Evolutionary conservation across 2,888 invertebrate genomes (phyloP), one percentile per base, ranked within the genome.

Genomic region (Agonopterix alstromeriana): DNA sequence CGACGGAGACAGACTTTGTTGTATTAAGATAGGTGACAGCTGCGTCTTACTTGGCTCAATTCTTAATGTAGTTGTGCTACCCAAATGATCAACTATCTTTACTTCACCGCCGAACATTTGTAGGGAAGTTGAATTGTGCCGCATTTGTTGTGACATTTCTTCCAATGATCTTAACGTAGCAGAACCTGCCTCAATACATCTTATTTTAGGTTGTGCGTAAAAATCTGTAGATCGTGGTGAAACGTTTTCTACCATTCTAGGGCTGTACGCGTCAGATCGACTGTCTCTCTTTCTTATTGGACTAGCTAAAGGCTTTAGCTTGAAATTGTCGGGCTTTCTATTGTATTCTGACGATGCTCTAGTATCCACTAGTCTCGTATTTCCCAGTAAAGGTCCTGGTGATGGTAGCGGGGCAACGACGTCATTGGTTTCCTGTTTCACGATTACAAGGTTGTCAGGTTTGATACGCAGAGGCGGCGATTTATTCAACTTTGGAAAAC

Each of bases 21-120:
- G 89, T 56, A 88, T 83, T 57, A 87, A 63, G 54, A 91, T 86
- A 27, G 93, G 92, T 4, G 92, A 91, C 48, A 90, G 73, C 49
- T 87, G 85, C 57, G 82, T 86, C 72, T 89, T 87, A 59, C 91
- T 91, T 1, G 93, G 91, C 60, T 94, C 94, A 61, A 94, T 93
- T 42, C 91, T 87, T 70, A 93, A 81, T 2, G 92, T 94, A 53
- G 93, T 93, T 3, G 92, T 92, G 56, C 93, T 92, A 1, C 93
- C 93, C 5, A 90, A 90, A 51, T 91, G 91, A 61, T 94, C 93
- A 35, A 93, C 85, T 56, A 94, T 94, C 74, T 94, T 92, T 0
- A 95, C 94, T 81, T 95, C 94, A 3, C 94, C 94, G 3, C 94
- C 94, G 73, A 94, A 95, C 90, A 94, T 90, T 77, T 94, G 94